Evolutionary conservation across 2,113 vertebrate genomes (phyloP), one percentile per base, ranked within the genome.

Genomic region (Donacobius atricapilla): DNA sequence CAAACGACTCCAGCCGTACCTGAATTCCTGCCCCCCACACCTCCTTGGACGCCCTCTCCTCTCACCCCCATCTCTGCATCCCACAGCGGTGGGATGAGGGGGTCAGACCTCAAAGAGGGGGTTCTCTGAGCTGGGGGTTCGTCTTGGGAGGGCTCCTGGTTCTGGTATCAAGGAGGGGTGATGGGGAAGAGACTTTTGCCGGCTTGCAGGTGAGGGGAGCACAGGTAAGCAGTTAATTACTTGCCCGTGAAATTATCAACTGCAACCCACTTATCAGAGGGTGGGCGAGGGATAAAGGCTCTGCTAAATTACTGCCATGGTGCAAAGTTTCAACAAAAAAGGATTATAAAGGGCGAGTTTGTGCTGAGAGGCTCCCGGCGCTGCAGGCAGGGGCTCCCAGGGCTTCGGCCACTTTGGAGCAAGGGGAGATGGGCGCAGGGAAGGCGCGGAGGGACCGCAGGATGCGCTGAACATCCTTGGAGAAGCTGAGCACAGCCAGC

Each of bases 311-410:
- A 5, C 6, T n/a, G 39, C 23, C 33, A 1, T 1, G 21, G 44
- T 51, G 78, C 28, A 15, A 53, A 84, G 13, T 48, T 73, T 28
- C 57, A 35, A 27, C 20, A 7, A 69, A 93, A 84, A 61, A 37
- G 40, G 60, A 50, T 81, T 83, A 18, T 15, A 16, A 30, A 53
- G 87, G 60, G 73, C 13, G 10, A 5, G 61, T n/a, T 73, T 0
- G 1, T n/a, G 37, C 61, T 42, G 47, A 81, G 35, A 20, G 0
- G 48, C 21, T 39, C 33, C 33, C 0, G 1, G 6, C 15, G 58
- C 61, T 22, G 6, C 0, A 1, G 50, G 60, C 5, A 11, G 61
- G 35, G 30, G 8, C 45, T 85, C 44, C 35, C 21, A 11, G 24
- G 31, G 42, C n/a, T 92, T 84, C 0, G 13, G 25, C 51, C 28